Evolutionary conservation across 2,888 invertebrate species (phyloP).

Genomic region (Peribatodes rhomboidaria): DNA sequence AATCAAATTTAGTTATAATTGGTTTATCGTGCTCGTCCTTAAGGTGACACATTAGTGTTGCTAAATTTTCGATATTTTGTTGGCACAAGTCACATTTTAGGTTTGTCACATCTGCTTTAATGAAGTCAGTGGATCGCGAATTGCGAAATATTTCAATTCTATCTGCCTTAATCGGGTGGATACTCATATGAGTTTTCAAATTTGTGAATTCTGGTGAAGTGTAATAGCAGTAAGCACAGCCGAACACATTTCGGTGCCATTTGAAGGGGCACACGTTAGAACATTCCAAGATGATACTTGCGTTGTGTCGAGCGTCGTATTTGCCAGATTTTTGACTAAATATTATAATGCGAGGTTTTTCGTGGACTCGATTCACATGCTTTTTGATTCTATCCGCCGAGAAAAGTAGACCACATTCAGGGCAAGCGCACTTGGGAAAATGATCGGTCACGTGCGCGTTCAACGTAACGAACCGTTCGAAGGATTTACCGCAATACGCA

Average conservation of each 20-base stretch:
- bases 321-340: not conserved
- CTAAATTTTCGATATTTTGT: slow-evolving; percentile 53
- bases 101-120: slow-evolving; percentile 71
- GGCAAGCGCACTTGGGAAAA: slow-evolving; percentile 16
- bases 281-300: slow-evolving; percentile 70
- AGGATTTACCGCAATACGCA: slow-evolving; percentile 64
- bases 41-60: slow-evolving; percentile 67
- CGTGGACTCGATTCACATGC: slow-evolving; percentile 7
- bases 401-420: slow-evolving; percentile 16
- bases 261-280: slow-evolving; percentile 78
- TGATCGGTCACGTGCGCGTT: slow-evolving; percentile 63
- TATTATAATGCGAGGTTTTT: not conserved
- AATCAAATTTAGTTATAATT: slow-evolving; percentile 58
- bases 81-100: slow-evolving; percentile 63
- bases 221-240: slow-evolving; percentile 66
- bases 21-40: slow-evolving; percentile 61
- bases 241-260: slow-evolving; percentile 71
- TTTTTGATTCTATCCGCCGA: slow-evolving; percentile 16
- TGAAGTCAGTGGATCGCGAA: not conserved
- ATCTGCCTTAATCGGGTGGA: slow-evolving; percentile 58
- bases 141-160: slow-evolving; percentile 23
- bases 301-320: slow-evolving; percentile 65
- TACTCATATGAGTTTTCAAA: slow-evolving; percentile 61
- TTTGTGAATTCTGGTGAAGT: slow-evolving; percentile 67
- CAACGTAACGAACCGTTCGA: slow-evolving; percentile 68